These are phyloP conservation scores for Rhipidura dahli DNA, from an alignment of 2,113 vertebrate species.

Conservation along the genomic window DNA sequence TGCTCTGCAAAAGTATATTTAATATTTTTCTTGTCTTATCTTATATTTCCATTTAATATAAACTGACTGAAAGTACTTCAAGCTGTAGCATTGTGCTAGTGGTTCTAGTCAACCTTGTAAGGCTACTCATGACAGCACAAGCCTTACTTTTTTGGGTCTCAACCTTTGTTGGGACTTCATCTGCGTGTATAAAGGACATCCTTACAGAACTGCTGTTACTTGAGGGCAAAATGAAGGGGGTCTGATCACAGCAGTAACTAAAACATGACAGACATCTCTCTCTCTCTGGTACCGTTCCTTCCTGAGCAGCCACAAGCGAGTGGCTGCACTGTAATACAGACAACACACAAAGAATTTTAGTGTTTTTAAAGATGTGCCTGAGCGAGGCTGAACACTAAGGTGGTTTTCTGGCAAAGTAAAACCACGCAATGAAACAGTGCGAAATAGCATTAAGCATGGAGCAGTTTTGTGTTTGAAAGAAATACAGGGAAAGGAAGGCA, in stretches of 20 bases:
- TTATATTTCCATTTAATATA: conserved; percentile 9
- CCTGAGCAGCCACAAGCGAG: background rate
- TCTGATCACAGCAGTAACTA: background rate
- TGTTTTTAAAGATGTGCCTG: background rate
- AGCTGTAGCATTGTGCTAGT: background rate
- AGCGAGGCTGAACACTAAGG: background rate
- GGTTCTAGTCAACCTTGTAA: background rate
- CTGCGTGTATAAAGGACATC: background rate
- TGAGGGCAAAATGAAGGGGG: background rate
- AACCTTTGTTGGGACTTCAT: background rate
- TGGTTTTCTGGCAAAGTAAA: background rate
- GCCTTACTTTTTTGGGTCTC: background rate
- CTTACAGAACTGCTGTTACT: background rate
- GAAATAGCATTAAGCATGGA: background rate
- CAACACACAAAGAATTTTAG: background rate
- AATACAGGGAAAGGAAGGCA: background rate
- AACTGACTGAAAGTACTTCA: conserved; percentile 34
- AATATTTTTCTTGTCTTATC: background rate
- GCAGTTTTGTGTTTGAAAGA: background rate
- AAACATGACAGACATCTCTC: background rate
- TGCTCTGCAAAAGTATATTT: background rate
- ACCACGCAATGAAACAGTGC: background rate
- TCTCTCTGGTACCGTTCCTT: background rate
- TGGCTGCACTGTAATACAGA: background rate
- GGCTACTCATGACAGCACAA: accelerated